Evolutionary conservation across 2,797 vertebrate species (phyloP), one percentile per base, ranked within the genome.

Genomic region (Cryptoprocta ferox): DNA sequence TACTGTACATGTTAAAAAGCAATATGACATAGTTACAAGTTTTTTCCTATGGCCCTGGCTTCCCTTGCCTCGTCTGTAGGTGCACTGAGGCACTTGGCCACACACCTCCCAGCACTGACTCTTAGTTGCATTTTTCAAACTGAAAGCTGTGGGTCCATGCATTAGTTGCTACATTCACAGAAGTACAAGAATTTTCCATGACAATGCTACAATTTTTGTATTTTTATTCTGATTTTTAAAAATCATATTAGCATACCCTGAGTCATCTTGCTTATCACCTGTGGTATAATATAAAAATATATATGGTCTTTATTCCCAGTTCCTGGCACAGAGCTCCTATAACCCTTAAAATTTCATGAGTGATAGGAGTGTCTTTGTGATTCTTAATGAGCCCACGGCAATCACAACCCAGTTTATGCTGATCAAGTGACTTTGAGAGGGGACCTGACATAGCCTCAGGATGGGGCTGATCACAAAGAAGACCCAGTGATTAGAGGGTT

Each of bases 71-170:
- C 30, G 21, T 24, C 28, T 75, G 68, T 3, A 32, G 61, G 45
- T 30, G 14, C 11, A 73, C 18, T 11, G 66, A 92, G 18, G 3
- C 28, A 16, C 37, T 59, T 59, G 21, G 56, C 26, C 30, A 35
- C 37, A n/a, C 15, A 45, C 30, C 15, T 79, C 2, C 19, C 13
- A n/a, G 35, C 11, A 24, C 18, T 92, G 42, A 76, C 80, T 50
- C 70, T 59, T 45, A 82, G 35, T 35, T 73, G 39, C 42, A 56
- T 85, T 95, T 93, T 82, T 75, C 75, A 93, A 87, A 87, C 53
- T 87, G 35, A 37, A 95, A 82, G 76, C 30, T 53, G 63, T 63
- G 66, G 50, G 61, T 78, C 24, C 80, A 59, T 56, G 14, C 16
- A 75, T 82, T 26, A 63, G 66, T 75, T 86, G 32, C 26, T 81